Evolutionary conservation across 1,140 invertebrate genomes (phyloP).

Genomic region (Penaeus japonicus): DNA sequence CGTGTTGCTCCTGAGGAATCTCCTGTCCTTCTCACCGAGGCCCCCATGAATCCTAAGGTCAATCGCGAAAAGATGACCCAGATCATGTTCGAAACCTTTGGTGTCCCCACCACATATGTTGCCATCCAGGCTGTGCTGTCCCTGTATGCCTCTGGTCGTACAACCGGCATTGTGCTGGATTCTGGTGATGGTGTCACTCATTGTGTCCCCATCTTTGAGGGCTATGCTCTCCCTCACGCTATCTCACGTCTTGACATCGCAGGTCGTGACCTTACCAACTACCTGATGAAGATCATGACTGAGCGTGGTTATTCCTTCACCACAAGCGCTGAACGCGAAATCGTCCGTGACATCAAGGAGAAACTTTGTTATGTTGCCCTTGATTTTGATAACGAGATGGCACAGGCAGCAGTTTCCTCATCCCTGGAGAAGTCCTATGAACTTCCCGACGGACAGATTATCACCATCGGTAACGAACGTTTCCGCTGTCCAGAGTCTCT

Average conservation of each 20-base stretch:
- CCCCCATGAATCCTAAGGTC: constrained; percentile 88
- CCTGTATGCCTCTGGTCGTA: constrained; percentile 91
- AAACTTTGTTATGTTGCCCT: not conserved
- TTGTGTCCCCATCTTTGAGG: constrained; percentile 93
- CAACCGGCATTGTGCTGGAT: constrained; percentile 83
- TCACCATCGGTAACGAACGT: constrained; percentile 70
- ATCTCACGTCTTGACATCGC: constrained; percentile 69
- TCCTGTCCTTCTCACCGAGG: constrained; percentile 79
- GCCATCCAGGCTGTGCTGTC: constrained; percentile 80
- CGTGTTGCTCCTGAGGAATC: constrained; percentile 94
- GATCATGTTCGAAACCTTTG: constrained; percentile 4
- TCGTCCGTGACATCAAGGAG: constrained; percentile 68
- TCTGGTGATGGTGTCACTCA: constrained; percentile 76
- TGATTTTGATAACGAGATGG: constrained; percentile 92
- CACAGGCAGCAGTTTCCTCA: constrained; percentile 66
- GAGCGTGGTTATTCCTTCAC: constrained; percentile 62
- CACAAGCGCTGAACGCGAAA: constrained; percentile 64
- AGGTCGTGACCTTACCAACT: constrained; percentile 62
- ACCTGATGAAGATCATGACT: not conserved
- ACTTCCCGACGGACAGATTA: constrained; percentile 68
- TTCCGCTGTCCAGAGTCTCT: constrained; percentile 79
- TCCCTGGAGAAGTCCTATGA: constrained; percentile 85
- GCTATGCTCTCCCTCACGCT: constrained; percentile 63
- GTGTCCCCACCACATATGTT: not conserved
- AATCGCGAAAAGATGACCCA: constrained; percentile 66